Conservation (phyloP, 2,797 vertebrate genomes). For the Tympanoctomys barrerae region DNA sequence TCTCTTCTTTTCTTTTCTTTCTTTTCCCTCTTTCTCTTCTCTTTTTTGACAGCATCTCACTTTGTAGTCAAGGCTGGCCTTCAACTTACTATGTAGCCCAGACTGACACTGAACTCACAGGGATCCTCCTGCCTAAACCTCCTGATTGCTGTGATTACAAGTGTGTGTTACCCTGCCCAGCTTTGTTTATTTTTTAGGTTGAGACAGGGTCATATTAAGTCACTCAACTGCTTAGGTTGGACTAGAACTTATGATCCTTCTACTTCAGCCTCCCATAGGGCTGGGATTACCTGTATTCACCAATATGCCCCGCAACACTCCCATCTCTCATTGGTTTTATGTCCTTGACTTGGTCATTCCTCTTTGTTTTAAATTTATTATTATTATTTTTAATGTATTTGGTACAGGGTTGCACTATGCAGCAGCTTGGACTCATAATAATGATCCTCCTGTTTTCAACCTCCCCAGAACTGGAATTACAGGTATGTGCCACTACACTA, state of each 20-base stretch:
- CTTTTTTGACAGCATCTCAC: not conserved
- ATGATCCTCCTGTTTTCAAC: not conserved
- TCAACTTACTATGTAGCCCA: not conserved
- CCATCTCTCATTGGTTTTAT: not conserved
- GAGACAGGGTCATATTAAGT: no score
- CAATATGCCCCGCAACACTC: not conserved
- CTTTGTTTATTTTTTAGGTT: no score
- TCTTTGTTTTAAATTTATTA: not conserved
- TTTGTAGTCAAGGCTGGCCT: not conserved
- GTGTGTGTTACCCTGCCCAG: no score
- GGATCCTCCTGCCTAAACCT: not conserved
- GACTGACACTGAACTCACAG: not conserved
- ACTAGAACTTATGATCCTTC: no score
- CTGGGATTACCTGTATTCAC: no score
- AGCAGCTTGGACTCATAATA: not conserved
- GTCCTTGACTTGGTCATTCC: slow-evolving; percentile 9
- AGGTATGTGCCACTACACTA: no score
- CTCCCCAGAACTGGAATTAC: not conserved
- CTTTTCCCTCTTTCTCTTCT: not conserved
- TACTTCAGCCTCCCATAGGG: no score
- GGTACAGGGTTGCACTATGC: no score
- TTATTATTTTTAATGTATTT: no score
- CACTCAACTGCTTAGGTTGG: no score
- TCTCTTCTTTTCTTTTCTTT: no score
- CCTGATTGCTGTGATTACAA: no score